Conservation (phyloP, 35 echinoderm and acorn worm species). For the Amphiura filiformis region DNA sequence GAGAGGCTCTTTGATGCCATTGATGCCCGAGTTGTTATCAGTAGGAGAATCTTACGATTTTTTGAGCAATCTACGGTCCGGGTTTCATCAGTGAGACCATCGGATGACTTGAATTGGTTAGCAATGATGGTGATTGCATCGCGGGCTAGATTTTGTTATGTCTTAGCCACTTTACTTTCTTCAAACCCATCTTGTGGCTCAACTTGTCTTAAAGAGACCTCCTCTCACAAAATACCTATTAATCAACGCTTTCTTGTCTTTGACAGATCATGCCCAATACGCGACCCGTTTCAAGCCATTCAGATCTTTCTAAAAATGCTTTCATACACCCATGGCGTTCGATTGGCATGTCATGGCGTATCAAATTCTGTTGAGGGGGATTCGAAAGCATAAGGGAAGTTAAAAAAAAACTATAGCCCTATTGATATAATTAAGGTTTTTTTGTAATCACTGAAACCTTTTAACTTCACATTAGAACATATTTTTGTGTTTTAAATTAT, state of each 20-base stretch:
- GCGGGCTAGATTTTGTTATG: background rate
- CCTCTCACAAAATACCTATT: background rate
- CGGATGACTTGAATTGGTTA: background rate
- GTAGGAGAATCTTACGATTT: background rate
- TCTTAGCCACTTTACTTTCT: background rate
- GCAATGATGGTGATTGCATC: background rate
- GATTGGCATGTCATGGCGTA: background rate
- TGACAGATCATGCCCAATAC: constrained; percentile 3
- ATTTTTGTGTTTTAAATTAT: background rate
- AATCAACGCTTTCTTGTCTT: background rate
- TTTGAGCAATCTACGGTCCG: background rate
- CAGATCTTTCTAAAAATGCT: background rate
- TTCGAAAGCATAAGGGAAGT: background rate
- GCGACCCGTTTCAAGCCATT: constrained; percentile 6
- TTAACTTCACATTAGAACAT: background rate
- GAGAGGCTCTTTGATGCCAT: background rate
- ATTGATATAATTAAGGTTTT: background rate
- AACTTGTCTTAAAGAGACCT: constrained; percentile 7
- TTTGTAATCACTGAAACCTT: background rate
- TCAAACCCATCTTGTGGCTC: constrained; percentile 3
- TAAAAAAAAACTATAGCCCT: constrained; percentile 3
- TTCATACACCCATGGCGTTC: background rate
- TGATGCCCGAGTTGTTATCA: background rate
- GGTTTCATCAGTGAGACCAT: background rate
- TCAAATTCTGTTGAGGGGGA: background rate